Evolutionary conservation across 2,797 vertebrate genomes (phyloP).

Genomic region (Etheostoma nigrum): DNA sequence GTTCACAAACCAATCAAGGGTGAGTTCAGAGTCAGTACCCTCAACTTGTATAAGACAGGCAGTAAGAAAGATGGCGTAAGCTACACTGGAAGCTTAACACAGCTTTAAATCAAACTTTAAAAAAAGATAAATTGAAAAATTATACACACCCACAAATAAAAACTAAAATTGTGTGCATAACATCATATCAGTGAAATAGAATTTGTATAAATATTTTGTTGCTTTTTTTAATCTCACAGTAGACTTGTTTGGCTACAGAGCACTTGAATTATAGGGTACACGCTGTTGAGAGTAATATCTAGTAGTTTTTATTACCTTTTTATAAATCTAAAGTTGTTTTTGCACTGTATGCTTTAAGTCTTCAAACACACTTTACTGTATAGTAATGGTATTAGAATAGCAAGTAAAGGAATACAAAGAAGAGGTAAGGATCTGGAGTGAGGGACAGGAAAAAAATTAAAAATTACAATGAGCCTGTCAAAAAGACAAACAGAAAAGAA

Average conservation of each 20-base stretch:
- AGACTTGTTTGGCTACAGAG: background rate
- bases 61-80: background rate
- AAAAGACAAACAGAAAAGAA: conserved; percentile 1
- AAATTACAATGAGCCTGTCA: background rate
- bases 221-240: background rate
- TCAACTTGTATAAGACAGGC: conserved; percentile 13
- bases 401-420: background rate
- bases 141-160: background rate
- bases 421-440: background rate
- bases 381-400: background rate
- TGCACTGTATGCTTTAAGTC: background rate
- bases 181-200: conserved; percentile 7
- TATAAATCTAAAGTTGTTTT: background rate
- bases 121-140: background rate
- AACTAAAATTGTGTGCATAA: background rate
- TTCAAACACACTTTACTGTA: background rate
- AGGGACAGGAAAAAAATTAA: background rate
- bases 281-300: background rate
- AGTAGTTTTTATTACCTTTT: background rate
- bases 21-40: background rate
- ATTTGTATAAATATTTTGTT: conserved; percentile 17
- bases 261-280: background rate
- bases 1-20: background rate
- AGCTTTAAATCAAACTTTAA: conserved; percentile 1
- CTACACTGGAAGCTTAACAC: background rate